Conservation (phyloP, 2,888 invertebrate genomes). For the Agrotis segetum region DNA sequence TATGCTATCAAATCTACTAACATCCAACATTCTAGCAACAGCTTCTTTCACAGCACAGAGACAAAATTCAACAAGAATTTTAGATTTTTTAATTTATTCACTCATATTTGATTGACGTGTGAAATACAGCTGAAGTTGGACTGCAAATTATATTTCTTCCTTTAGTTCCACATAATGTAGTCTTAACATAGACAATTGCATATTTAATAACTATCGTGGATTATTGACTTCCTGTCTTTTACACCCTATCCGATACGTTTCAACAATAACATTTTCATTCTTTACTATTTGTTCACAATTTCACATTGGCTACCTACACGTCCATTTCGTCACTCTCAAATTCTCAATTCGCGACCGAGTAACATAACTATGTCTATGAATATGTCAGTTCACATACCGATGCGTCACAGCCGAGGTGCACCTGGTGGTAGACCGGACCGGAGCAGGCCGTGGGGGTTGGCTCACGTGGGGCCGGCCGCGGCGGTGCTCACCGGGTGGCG, state of each 20-base stretch:
- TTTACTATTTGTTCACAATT: slow-evolving; percentile 84
- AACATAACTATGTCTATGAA: slow-evolving; percentile 71
- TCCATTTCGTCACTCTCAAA: slow-evolving; percentile 75
- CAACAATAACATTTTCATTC: slow-evolving; percentile 87
- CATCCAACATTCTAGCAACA: slow-evolving; percentile 42
- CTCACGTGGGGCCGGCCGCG: slow-evolving; percentile 62
- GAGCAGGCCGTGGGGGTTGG: slow-evolving; percentile 52
- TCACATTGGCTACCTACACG: slow-evolving; percentile 86
- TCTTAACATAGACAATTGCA: slow-evolving; percentile 69
- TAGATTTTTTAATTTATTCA: slow-evolving; percentile 37
- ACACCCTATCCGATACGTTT: slow-evolving; percentile 80
- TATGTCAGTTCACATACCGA: slow-evolving; percentile 76
- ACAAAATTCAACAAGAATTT: slow-evolving; percentile 44
- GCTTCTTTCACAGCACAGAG: slow-evolving; percentile 41
- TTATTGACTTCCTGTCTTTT: slow-evolving; percentile 82
- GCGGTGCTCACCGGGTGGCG: slow-evolving; percentile 70
- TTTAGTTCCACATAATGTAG: slow-evolving; percentile 69
- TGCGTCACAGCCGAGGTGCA: slow-evolving; percentile 68
- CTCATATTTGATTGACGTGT: slow-evolving; percentile 50
- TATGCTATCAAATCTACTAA: slow-evolving; percentile 60
- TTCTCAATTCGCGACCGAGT: slow-evolving; percentile 71
- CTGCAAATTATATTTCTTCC: slow-evolving; percentile 77
- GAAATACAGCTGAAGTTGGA: slow-evolving; percentile 45
- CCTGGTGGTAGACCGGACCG: slow-evolving; percentile 50
- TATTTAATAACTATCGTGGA: slow-evolving; percentile 71